Evolutionary conservation across 2,797 vertebrate genomes (phyloP).

Genomic region (Arctocebus calabarensis): DNA sequence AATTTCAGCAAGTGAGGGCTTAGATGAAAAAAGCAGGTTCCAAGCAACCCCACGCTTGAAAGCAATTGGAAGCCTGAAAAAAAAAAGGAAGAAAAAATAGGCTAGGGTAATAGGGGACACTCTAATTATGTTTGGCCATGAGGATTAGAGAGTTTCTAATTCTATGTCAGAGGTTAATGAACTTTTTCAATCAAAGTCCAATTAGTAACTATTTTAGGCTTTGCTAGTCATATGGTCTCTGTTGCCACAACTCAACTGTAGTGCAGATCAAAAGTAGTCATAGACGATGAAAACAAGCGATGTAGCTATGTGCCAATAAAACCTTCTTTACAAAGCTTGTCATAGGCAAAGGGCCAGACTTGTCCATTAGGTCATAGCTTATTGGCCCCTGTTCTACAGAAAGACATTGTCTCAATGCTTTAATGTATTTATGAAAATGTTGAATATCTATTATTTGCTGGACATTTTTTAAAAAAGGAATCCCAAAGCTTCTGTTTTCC

Average conservation of each 20-base stretch:
- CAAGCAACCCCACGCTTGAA: background rate
- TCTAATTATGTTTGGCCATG: background rate
- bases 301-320: background rate
- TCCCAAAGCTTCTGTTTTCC: background rate
- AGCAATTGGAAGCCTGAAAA: background rate
- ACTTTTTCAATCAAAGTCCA: background rate
- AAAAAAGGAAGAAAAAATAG: background rate
- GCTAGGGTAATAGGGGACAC: background rate
- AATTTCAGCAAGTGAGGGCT: background rate
- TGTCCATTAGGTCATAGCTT: background rate
- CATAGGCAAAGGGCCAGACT: background rate
- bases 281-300: background rate
- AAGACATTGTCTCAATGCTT: background rate
- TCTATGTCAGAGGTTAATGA: background rate
- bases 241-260: background rate
- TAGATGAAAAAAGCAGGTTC: background rate
- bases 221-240: background rate
- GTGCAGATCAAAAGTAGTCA: background rate
- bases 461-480: background rate
- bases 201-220: conserved; percentile 4
- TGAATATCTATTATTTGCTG: background rate
- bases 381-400: background rate
- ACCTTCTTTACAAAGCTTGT: conserved; percentile 45
- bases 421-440: conserved; percentile 1
- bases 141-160: background rate